Base-by-base conservation (phyloP, 2,888 invertebrate species). In the Ashinkailepas kermadecensis region DNA sequence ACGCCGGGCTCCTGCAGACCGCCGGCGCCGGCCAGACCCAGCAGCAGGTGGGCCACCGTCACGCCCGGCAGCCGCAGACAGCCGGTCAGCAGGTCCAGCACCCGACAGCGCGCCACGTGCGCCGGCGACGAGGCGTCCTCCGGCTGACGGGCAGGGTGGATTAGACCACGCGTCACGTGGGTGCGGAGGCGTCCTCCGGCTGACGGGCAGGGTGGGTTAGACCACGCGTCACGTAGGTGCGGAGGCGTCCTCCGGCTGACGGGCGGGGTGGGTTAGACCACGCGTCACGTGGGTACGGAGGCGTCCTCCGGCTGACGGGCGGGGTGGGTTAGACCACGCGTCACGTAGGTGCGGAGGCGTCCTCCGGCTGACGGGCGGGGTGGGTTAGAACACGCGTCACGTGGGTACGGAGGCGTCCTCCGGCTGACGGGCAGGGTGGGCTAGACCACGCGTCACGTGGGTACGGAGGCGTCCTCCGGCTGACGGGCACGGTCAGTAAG, bases 41-140 rank as follows among this genome's bases (percentile, higher is more conserved):
- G 90, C 80, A 98, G 89, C 87, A 94, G 95, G 87, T 96, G 95
- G 0, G 95, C 92, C 13, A 98, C 88, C 88, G 96, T 97, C 4
- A 96, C 96, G 39, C 94, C 89, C 0, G 93, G 91, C 81, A 94
- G 92, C 9, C 91, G 90, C 81, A 97, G 89, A 86, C 94, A 92
- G 84, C 93, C 92, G 86, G 94, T 92, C 86, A 97, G 87, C 9
- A 96, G 88, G 85, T 91, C 88, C 23, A 97, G 88, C 82, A 96
- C 91, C 21, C 78, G 79, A 23, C 57, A 57, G 58, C 78, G 78
- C 11, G 57, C 57, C 74, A n/a, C 56, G 74, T 62, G 82, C 62
- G n/a, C 81, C 10, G 70, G 25, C 1, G 10, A 25, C 21, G 11
- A 12, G 57, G 67, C 56, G 13, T 23, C 23, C 56, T 70, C 39